These are phyloP conservation scores for Entelurus aequoreus DNA, from an alignment of 2,113 vertebrate genomes.

Conservation along the genomic window DNA sequence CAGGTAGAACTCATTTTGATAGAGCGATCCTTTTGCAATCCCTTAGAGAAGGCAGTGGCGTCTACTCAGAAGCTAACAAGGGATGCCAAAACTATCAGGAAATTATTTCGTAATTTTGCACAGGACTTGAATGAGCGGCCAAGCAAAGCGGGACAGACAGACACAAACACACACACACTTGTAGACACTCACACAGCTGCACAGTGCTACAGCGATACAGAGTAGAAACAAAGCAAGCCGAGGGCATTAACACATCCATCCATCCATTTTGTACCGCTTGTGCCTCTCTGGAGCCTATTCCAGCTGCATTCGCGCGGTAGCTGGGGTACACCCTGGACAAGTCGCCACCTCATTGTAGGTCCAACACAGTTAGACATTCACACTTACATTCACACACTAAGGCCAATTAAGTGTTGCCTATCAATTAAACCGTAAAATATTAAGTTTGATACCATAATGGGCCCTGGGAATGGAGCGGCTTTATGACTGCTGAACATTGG, in stretches of 20 bases:
- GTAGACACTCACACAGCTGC: neutral
- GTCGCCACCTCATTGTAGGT: too few species aligned
- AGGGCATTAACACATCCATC: constrained; percentile 14
- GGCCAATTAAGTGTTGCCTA: too few species aligned
- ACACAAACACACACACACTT: constrained; percentile 6
- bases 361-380: too few species aligned
- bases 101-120: constrained; percentile 27
- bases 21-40: too few species aligned
- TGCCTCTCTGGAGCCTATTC: too few species aligned
- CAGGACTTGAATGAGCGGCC: constrained; percentile 30
- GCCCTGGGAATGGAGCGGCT: neutral
- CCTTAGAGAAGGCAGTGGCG: constrained; percentile 10
- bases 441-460: neutral
- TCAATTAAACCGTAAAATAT: constrained; percentile 3
- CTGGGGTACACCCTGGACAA: too few species aligned
- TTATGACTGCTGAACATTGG: neutral
- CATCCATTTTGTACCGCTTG: too few species aligned
- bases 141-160: constrained; percentile 29
- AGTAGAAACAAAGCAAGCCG: constrained; percentile 32
- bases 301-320: too few species aligned
- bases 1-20: too few species aligned
- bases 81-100: constrained; percentile 32
- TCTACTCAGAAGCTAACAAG: constrained; percentile 15
- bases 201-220: neutral
- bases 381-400: too few species aligned